Base-by-base conservation (phyloP, 2,113 vertebrate species). In the Phalacrocorax carbo region DNA sequence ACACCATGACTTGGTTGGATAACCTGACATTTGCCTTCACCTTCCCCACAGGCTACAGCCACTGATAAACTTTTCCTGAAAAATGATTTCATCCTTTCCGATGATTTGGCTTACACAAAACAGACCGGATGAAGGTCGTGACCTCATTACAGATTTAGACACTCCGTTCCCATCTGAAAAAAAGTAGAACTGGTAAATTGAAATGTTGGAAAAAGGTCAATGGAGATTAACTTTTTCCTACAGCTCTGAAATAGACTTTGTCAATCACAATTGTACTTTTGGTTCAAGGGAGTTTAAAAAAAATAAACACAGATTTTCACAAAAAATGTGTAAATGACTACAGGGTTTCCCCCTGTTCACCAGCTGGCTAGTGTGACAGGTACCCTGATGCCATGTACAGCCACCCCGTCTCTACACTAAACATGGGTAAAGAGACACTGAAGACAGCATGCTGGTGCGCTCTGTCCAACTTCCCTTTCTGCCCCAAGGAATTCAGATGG, bases 41-140 rank as follows among this genome's bases (percentile, higher is more conserved):
- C 84, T 70, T 86, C 66, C 81, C 66, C 81, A 85, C 52, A 71
- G 40, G 70, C 34, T 64, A 70, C 34, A 76, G 83, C 29, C 14
- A 16, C 88, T 26, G 83, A 62, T 30, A 75, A 94, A 72, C 25
- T 48, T 62, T 73, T 93, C 82, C 73, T 95, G 77, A 89, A 73
- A 82, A 85, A 87, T 69, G 0, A 91, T 82, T 94, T 77, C 84
- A 93, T 22, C 89, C 87, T 69, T 90, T 73, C 82, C 3, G 0
- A 34, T 18, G 46, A 54, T 1, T 14, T 42, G 51, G 61, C 36
- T 88, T 52, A 73, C 34, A 49, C 66, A 85, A 44, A 52, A 51
- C 58, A 46, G 62, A 34, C 22, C 29, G 8, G 30, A 9, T 15
- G 49, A 82, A 86, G 86, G 86, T 55, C n/a, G 1, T 20, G 54